phyloP scores from a whole-genome alignment of 2,888 invertebrate species.

The Ennomos fuscantarius region DNA sequence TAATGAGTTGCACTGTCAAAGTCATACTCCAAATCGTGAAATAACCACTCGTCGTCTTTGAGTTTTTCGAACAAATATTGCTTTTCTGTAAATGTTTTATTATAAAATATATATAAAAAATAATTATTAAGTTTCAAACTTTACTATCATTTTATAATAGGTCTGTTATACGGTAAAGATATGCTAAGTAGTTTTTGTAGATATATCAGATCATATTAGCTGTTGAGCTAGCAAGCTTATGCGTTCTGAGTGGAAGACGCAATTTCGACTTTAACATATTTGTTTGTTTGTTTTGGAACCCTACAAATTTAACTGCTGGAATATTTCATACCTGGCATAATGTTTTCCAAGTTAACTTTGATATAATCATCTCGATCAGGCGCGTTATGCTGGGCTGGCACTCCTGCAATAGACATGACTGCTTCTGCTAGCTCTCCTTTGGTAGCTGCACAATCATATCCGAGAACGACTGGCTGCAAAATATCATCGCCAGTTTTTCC shows the following conservation, averaged over 20 bases:
- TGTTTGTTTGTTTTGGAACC: no score
- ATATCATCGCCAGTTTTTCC: not conserved
- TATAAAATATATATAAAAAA: not conserved
- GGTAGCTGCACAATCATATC: conserved; percentile 64
- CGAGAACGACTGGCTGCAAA: conserved; percentile 61
- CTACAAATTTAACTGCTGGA: no score
- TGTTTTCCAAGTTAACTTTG: conserved; percentile 50
- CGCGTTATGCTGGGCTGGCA: conserved; percentile 71
- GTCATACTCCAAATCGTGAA: conserved; percentile 62
- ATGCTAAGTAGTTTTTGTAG: no score
- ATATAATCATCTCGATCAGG: conserved; percentile 64
- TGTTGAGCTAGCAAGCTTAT: no score
- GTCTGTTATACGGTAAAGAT: no score
- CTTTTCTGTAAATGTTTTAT: conserved; percentile 56
- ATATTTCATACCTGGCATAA: conserved; percentile 59
- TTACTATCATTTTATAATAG: no score
- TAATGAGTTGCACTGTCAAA: conserved; percentile 66
- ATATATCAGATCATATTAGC: no score
- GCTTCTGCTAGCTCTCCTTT: conserved; percentile 56
- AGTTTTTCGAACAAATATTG: conserved; percentile 53
- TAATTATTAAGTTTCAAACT: not conserved
- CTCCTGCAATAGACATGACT: conserved; percentile 62
- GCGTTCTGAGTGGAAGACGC: no score
- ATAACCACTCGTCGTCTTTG: conserved; percentile 60
- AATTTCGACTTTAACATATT: no score